Base-by-base conservation (phyloP, 1,140 invertebrate species). In the Drosophila ambigua region DNA sequence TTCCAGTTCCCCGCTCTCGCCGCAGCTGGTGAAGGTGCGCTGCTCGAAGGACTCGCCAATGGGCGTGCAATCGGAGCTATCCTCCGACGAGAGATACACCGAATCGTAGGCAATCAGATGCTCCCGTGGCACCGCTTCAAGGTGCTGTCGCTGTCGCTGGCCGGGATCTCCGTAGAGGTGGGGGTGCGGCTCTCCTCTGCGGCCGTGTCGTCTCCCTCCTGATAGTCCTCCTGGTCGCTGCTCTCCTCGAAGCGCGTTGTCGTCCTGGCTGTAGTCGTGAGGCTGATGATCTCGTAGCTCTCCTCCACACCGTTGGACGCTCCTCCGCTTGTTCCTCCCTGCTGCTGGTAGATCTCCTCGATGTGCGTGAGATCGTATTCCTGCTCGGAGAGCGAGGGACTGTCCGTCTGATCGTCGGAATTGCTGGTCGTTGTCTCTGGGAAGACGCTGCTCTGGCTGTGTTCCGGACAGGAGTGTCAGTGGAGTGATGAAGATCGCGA, bases 81-180 rank as follows among this genome's bases (percentile, higher is more conserved):
- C 91, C 45, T 92, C 91, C 0, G 91, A 92, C 13, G 91, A 92
- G 1, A 92, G 58, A 62, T 92, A 92, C 1, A 92, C 90, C 31
- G 91, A 92, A 58, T 92, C 91, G 64, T 92, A 92, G 51, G 91
- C 89, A 48, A 92, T 92, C 0, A 92, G 63, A 5, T 90, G 80
- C 5, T 91, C 89, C 72, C 82, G 43, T 54, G 69, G 3, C 35
- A 20, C n/a, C 81, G 83, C 43, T 83, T 84, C 13, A 90, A 51
- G 2, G 79, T 87, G 54, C 79, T 59, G 7, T 89, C 82, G 45
- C 69, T 85, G 23, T 85, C 78, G 43, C 77, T 84, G 41, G 66
- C 52, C 0, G 54, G 63, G 51, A 6, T 82, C 81, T 3, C 11
- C 4, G 8, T 11, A 13, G 35, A 39, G 35, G 62, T 78, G 51